A percentile compares a stretch with the other conserved stretches of the same genome.
Evolutionary conservation across 2,888 invertebrate species (phyloP).

Genomic region (Eurois occulta): DNA sequence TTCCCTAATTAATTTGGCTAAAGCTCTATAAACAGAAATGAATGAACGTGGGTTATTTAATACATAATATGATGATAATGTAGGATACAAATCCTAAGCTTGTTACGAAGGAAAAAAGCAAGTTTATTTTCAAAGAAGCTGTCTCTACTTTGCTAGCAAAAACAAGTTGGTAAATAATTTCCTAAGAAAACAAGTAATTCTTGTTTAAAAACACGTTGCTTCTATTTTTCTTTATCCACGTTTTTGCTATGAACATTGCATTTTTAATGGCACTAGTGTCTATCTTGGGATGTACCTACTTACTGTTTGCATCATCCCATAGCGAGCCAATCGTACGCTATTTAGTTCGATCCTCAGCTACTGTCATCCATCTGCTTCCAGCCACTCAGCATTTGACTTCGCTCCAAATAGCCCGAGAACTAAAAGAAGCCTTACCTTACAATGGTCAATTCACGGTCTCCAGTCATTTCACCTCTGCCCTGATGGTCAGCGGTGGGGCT

Average conservation of each 20-base stretch:
- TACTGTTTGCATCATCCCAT: neutral
- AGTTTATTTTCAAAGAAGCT: constrained; percentile 15
- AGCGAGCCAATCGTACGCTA: neutral
- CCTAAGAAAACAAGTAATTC: neutral
- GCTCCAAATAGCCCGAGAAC: neutral
- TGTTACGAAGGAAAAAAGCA: constrained; percentile 12
- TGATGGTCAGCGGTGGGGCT: neutral
- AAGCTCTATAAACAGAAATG: constrained; percentile 13
- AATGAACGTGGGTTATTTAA: constrained; percentile 16
- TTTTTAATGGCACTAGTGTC: neutral
- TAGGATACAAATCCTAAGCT: neutral
- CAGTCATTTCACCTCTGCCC: neutral
- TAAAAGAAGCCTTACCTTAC: neutral
- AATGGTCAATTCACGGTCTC: neutral
- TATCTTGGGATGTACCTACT: neutral
- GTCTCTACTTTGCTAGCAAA: neutral
- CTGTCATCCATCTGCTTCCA: neutral
- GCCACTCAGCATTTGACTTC: neutral
- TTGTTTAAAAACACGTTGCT: constrained; percentile 8
- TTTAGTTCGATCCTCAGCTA: neutral
- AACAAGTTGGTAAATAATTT: constrained; percentile 1
- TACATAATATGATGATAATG: neutral
- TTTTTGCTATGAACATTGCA: neutral
- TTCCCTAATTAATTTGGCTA: constrained; percentile 8
- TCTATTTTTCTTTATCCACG: constrained; percentile 2